Evolutionary conservation across 2,888 invertebrate genomes (phyloP).

Genomic region (Amblyteles armatorius): DNA sequence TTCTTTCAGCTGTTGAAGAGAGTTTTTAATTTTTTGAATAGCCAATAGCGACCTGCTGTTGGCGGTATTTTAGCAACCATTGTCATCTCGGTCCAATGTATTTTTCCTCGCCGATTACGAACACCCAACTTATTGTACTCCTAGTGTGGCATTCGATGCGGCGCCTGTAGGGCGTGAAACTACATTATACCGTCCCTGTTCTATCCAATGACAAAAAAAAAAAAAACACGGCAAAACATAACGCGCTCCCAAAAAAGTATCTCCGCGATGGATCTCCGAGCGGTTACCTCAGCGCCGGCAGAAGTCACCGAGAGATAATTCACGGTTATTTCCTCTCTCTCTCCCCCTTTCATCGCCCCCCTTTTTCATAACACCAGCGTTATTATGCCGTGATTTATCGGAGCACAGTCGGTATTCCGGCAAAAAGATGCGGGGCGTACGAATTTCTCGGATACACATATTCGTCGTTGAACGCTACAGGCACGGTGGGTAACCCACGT

Average conservation of each 20-base stretch:
- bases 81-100: no score
- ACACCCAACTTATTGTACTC: no score
- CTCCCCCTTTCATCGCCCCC: slow-evolving; percentile 17
- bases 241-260: neutral
- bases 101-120: no score
- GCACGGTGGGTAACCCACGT: neutral
- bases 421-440: slow-evolving; percentile 50
- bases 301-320: neutral
- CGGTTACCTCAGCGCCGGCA: neutral
- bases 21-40: no score
- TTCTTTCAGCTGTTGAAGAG: no score
- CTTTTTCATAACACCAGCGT: slow-evolving; percentile 20
- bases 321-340: neutral
- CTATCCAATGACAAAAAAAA: neutral
- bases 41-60: no score
- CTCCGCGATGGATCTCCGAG: neutral
- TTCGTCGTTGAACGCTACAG: slow-evolving; percentile 10
- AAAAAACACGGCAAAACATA: neutral
- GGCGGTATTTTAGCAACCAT: no score
- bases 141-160: no score
- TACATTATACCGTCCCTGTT: slow-evolving; percentile 1
- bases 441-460: slow-evolving; percentile 39
- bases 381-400: slow-evolving; percentile 55
- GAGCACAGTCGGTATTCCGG: neutral
- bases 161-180: neutral